Base-by-base conservation (phyloP, 2,888 invertebrate species). In the Hypomecis punctinalis region DNA sequence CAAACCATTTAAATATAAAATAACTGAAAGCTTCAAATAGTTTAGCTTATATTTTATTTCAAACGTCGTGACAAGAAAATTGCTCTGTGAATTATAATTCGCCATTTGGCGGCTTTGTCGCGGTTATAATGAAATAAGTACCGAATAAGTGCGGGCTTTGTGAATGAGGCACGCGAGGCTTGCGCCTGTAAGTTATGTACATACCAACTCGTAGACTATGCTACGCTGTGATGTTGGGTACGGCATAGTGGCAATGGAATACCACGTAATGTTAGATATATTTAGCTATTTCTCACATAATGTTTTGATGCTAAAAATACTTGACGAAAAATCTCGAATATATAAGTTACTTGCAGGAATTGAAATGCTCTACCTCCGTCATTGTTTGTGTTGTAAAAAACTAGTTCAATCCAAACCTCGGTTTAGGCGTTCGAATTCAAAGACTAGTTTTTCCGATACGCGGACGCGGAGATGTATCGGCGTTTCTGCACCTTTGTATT, bases 41-140 rank as follows among this genome's bases (percentile, higher is more conserved):
- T 48, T 54, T 61, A 40, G 48, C 40, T 40, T 9, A 47, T 66
- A 53, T 61, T 61, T 57, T 47, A 8, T 1, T 48, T 37, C 42
- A 57, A 48, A 40, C 33, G 37, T 39, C 48, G 57, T 53, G 57
- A 61, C 61, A 61, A 11, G 47, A 45, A 61, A 61, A 66, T 47
- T 61, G 56, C 48, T 33, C 33, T 11, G 23, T 57, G 52, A 61
- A 52, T 57, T 57, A 65, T 59, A 35, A 45, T 39, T 56, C 52
- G 40, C 60, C 51, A 39, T 45, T 63, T 59, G 48, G 43, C 52
- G 51, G 52, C 48, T 57, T 63, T 67, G 63, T 63, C 13, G 45
- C 36, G 13, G n/a, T 11, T 0, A 35, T 60, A 51, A 60, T 56
- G 42, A 7, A 61, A 57, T 48, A 53, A 65, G 63, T 8, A 7